phyloP scores from a whole-genome alignment of 2,113 vertebrate genomes.

The Aspidoscelis tigris region DNA sequence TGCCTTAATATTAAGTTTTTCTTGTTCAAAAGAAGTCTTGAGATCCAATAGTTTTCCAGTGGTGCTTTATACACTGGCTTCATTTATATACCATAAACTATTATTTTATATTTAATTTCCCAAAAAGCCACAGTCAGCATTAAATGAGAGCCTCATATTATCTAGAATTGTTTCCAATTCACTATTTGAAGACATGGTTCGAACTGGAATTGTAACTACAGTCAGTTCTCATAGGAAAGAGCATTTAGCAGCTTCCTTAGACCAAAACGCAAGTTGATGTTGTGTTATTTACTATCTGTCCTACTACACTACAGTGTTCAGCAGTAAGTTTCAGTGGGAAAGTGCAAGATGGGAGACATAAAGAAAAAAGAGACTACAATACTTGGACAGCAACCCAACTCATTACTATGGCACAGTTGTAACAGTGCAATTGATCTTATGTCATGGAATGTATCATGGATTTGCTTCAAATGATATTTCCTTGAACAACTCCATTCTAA shows the following conservation, averaged over 20 bases:
- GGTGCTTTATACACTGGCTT: no score
- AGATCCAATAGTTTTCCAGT: no score
- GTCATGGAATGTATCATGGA: not conserved
- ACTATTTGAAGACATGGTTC: not conserved
- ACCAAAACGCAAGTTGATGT: no score
- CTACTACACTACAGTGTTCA: not conserved
- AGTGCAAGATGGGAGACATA: not conserved
- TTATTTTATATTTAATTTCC: not conserved
- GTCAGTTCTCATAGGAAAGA: not conserved
- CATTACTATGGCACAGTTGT: not conserved
- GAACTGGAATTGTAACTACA: not conserved
- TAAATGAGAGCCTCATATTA: not conserved
- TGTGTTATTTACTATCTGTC: no score
- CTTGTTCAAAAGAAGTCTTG: not conserved
- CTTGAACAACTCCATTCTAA: accelerated
- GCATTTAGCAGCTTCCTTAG: no score
- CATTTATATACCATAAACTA: no score
- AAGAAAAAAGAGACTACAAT: not conserved
- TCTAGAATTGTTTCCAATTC: not conserved
- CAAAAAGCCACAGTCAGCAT: not conserved
- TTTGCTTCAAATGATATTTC: not conserved
- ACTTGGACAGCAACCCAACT: not conserved
- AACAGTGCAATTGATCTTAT: not conserved
- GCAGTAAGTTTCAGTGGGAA: not conserved
- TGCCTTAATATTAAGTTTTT: not conserved